phyloP scores from a whole-genome alignment of 2,888 invertebrate species.

The Neoascia interrupta region DNA sequence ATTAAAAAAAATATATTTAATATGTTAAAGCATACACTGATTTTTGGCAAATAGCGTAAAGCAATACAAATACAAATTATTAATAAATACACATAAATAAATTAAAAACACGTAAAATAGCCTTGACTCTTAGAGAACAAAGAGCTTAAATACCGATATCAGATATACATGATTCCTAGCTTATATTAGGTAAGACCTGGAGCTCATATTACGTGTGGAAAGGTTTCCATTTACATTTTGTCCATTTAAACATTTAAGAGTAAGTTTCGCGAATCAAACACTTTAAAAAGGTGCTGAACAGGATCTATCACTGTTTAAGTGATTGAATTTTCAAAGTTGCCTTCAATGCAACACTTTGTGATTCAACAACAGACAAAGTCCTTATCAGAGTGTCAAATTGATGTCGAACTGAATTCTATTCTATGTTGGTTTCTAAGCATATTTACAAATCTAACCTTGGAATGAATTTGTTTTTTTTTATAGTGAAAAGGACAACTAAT shows the following conservation, averaged over 20 bases:
- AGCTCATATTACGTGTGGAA: conserved; percentile 34
- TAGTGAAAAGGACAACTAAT: conserved; percentile 49
- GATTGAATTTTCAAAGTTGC: conserved; percentile 23
- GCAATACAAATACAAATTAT: conserved; percentile 61
- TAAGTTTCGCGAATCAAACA: too few relatives aligned
- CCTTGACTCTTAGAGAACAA: conserved; percentile 22
- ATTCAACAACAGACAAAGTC: conserved; percentile 63
- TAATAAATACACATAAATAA: conserved; percentile 49
- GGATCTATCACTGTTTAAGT: too few relatives aligned
- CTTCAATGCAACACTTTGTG: conserved; percentile 36
- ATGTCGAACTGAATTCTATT: conserved; percentile 31
- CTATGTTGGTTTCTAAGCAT: conserved; percentile 18
- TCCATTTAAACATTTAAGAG: not conserved
- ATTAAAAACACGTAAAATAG: conserved; percentile 49
- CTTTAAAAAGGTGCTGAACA: too few relatives aligned
- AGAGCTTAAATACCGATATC: conserved; percentile 1
- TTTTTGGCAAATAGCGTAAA: conserved; percentile 62
- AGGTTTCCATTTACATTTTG: not conserved
- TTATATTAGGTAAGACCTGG: conserved; percentile 7
- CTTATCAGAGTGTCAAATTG: too few relatives aligned
- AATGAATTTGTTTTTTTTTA: conserved; percentile 9
- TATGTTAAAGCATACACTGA: conserved; percentile 62
- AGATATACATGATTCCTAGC: conserved; percentile 24
- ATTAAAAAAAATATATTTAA: conserved; percentile 31
- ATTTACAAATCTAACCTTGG: conserved; percentile 43